These are phyloP conservation scores for Thymelicus lineola DNA, from an alignment of 2,888 invertebrate species.

Conservation along the genomic window DNA sequence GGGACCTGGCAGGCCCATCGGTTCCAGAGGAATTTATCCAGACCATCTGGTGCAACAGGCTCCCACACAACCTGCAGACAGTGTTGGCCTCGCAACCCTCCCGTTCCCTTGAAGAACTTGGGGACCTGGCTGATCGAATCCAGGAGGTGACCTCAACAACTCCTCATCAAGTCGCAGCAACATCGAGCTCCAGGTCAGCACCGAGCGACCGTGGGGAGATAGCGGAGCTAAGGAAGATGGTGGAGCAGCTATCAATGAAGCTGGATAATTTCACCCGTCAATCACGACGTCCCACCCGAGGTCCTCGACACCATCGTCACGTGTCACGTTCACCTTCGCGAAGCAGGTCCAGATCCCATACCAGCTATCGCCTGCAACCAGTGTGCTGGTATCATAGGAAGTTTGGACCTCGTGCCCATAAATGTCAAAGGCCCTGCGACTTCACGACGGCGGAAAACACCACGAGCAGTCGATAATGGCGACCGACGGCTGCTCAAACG, in stretches of 20 bases:
- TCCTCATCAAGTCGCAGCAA: too few relatives aligned
- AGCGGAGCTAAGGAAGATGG: conserved; percentile 14
- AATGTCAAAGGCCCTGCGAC: conserved; percentile 40
- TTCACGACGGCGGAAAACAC: too few relatives aligned
- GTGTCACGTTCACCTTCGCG: background rate
- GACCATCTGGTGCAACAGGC: conserved; percentile 37
- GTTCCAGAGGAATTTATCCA: too few relatives aligned
- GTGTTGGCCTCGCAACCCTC: conserved; percentile 38
- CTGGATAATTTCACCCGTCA: background rate
- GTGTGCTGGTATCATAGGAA: conserved; percentile 44
- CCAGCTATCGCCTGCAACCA: conserved; percentile 38
- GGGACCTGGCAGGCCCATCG: too few relatives aligned
- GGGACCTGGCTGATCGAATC: conserved; percentile 39
- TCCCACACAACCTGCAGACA: conserved; percentile 35
- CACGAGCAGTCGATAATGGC: too few relatives aligned
- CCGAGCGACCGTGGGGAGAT: background rate
- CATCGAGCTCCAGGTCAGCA: background rate
- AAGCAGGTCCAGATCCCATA: conserved; percentile 7
- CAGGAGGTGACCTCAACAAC: conserved; percentile 37
- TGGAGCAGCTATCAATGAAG: conserved; percentile 4
- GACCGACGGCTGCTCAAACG: too few relatives aligned
- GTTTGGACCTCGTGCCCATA: conserved; percentile 33
- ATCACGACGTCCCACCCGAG: background rate
- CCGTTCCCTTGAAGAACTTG: conserved; percentile 29
- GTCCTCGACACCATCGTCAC: background rate